Percentiles rank a stretch among this genome's conserved stretches.
Conservation (phyloP, 2,113 vertebrate genomes). For the Planiliza haematocheilus region DNA sequence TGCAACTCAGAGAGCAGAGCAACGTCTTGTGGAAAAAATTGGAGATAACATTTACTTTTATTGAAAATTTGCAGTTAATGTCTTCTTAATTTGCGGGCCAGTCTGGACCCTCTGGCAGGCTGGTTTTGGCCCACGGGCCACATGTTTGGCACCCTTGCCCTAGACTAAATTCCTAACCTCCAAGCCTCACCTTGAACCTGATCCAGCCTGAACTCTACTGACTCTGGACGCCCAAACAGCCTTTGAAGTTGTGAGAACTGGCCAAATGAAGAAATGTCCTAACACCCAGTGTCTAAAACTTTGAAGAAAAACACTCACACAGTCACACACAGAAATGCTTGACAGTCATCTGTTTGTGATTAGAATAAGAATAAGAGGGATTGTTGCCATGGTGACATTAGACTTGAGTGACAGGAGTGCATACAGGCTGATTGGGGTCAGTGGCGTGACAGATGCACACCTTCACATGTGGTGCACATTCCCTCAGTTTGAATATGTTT, state of each 20-base stretch:
- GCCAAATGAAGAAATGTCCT: not conserved
- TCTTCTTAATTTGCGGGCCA: too few relatives aligned
- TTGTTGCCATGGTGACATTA: conserved; percentile 12
- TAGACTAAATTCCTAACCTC: too few relatives aligned
- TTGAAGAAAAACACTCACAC: not conserved
- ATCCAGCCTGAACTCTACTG: not conserved
- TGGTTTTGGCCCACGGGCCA: too few relatives aligned
- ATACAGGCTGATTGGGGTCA: conserved; percentile 29
- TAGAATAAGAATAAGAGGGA: not conserved
- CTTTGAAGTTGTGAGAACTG: conserved; percentile 14
- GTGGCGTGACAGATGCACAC: conserved; percentile 8
- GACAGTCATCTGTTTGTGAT: conserved; percentile 34
- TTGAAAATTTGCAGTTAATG: too few relatives aligned
- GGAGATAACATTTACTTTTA: too few relatives aligned
- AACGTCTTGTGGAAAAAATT: too few relatives aligned
- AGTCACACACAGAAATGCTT: conserved; percentile 7
- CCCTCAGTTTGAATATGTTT: not conserved
- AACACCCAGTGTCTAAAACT: not conserved
- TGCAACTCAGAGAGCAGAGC: too few relatives aligned
- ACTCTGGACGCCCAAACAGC: not conserved
- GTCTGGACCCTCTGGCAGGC: too few relatives aligned
- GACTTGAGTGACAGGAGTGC: conserved; percentile 31
- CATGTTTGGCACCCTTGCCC: too few relatives aligned
- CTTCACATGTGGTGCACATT: conserved; percentile 14
- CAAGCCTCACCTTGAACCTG: not conserved